phyloP scores from a whole-genome alignment of 2,888 invertebrate species.

The Unio pictorum region DNA sequence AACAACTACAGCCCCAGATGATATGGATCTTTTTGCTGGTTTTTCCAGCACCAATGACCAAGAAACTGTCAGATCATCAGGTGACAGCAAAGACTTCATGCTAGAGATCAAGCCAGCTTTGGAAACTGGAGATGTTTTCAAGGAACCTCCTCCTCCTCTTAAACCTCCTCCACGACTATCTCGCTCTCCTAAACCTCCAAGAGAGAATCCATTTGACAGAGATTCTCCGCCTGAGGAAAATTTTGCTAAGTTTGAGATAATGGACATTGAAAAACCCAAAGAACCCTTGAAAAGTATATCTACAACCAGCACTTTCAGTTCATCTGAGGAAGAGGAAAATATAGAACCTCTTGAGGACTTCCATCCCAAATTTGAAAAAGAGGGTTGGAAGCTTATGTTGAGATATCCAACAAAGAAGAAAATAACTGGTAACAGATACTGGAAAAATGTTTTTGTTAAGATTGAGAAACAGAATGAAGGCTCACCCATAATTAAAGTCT shows the following conservation, averaged over 20 bases:
- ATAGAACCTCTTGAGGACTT: conserved; percentile 83
- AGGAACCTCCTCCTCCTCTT: conserved; percentile 40
- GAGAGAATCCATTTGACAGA: conserved; percentile 71
- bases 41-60: conserved; percentile 31
- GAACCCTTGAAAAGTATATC: conserved; percentile 47
- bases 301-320: conserved; percentile 54
- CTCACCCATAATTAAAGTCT: conserved; percentile 82
- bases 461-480: conserved; percentile 82
- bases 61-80: conserved; percentile 31
- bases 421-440: conserved; percentile 79
- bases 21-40: conserved; percentile 27
- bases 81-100: conserved; percentile 44
- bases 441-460: conserved; percentile 96
- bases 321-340: conserved; percentile 57
- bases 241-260: conserved; percentile 66
- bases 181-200: conserved; percentile 57
- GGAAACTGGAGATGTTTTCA: conserved; percentile 8
- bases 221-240: conserved; percentile 68
- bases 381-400: conserved; percentile 97
- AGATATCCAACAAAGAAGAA: conserved; percentile 78
- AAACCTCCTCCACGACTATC: conserved; percentile 61
- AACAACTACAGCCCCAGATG: conserved; percentile 2
- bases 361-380: conserved; percentile 83
- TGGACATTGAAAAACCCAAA: conserved; percentile 43
- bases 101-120: conserved; percentile 51